Evolutionary conservation across 2,113 vertebrate genomes (phyloP).

Genomic region (Dipodomys spectabilis): DNA sequence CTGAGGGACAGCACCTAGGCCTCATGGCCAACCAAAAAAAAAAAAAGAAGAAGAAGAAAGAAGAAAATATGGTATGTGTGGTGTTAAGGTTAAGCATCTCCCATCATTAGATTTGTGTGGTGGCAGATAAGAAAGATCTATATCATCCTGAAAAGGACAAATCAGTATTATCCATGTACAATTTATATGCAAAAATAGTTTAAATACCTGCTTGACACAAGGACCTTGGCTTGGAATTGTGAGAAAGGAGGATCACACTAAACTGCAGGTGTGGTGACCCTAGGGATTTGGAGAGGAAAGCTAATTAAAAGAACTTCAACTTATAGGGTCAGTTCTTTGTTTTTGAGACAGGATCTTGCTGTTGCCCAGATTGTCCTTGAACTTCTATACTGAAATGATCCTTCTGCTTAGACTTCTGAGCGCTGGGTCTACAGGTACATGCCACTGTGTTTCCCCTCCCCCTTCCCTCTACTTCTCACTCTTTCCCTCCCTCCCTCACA

Average conservation of each 20-base stretch:
- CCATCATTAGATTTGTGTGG: neutral
- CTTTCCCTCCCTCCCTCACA: neutral
- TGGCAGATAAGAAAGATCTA: neutral
- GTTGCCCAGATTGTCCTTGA: too few species aligned
- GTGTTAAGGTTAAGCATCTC: neutral
- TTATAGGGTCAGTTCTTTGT: neutral
- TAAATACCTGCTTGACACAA: neutral
- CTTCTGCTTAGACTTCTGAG: too few species aligned
- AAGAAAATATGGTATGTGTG: neutral
- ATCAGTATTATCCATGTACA: neutral
- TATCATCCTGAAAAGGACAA: slow-evolving; percentile 2
- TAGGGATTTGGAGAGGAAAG: neutral
- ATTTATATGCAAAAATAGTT: neutral
- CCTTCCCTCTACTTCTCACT: neutral
- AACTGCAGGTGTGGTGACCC: neutral
- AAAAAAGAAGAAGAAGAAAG: too few species aligned
- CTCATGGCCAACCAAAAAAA: too few species aligned
- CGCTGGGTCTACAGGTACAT: too few species aligned
- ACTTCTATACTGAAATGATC: too few species aligned
- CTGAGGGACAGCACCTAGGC: too few species aligned
- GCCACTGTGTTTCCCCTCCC: too few species aligned
- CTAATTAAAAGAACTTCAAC: neutral
- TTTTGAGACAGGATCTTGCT: too few species aligned
- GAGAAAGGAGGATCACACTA: neutral
- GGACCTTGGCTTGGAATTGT: neutral